Base-by-base conservation (phyloP, 2,113 vertebrate species). In the Oriolus oriolus region DNA sequence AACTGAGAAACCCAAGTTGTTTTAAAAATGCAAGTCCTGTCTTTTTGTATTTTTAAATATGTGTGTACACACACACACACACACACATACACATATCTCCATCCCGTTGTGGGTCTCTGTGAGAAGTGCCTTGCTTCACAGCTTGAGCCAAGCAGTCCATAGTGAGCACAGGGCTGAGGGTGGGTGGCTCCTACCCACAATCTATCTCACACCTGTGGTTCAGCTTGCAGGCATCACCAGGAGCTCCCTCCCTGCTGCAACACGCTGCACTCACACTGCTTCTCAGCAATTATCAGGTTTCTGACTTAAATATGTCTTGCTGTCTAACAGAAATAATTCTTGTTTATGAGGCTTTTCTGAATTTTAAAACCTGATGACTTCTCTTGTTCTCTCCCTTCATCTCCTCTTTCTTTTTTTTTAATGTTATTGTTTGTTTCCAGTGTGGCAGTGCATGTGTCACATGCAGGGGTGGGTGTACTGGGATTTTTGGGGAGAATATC, bases 191-290 rank as follows among this genome's bases (percentile, higher is more conserved):
- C 1, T 69, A 27, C 33, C 64, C 26, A 11, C 41, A 39, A 13
- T 39, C 54, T 37, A 8, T 52, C 56, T 90, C 42, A 37, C 18
- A n/a, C 44, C 56, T 69, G 61, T 42, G 63, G 35, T 73, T 63
- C 50, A 49, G 60, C 50, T 73, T 57, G 31, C 26, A 33, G 74
- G 53, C 44, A 41, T 77, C 57, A 35, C 74, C 53, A 22, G 49
- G 41, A 89, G 66, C 79, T 35, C 35, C 44, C 49, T 41, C 39
- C 26, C 21, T 83, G 45, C 57, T 73, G 69, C 49, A 71, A 7
- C 27, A 11, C 0, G 0, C 64, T 5, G 3, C 18, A 0, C 42
- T 59, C 13, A 11, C 4, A 16, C n/a, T 8, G 7, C 45, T 77
- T 52, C 3, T 3, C 30, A 45, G 65, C 8, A 41, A 1, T 70